Evolutionary conservation across 1,140 invertebrate species (phyloP).

Genomic region (Sycobia sp.): DNA sequence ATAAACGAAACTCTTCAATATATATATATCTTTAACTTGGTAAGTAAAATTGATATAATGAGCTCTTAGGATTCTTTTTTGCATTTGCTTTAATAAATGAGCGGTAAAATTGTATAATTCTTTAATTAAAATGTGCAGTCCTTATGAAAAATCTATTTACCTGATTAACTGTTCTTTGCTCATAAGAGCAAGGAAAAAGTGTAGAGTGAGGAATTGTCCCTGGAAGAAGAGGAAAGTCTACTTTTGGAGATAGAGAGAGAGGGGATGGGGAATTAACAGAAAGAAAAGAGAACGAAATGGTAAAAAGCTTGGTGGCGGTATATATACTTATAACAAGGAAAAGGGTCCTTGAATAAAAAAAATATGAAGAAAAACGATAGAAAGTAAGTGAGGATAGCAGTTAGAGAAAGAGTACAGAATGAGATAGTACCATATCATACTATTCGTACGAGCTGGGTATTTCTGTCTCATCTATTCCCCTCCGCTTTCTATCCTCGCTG

Average conservation of each 20-base stretch:
- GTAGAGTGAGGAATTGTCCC: conserved; percentile 11
- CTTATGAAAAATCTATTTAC: conserved; percentile 31
- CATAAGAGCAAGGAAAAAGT: conserved; percentile 5
- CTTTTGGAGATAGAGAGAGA: too few species aligned
- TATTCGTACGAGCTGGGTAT: too few species aligned
- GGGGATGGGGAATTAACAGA: neutral
- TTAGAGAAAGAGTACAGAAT: too few species aligned
- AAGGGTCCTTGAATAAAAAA: too few species aligned
- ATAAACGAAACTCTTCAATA: conserved; percentile 22
- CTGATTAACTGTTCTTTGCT: conserved; percentile 23
- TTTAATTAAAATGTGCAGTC: conserved; percentile 26
- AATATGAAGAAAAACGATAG: conserved; percentile 13
- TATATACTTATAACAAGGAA: too few species aligned
- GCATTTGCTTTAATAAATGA: conserved; percentile 22
- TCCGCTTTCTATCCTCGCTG: too few species aligned
- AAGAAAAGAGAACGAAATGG: conserved; percentile 8
- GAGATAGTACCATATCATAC: too few species aligned
- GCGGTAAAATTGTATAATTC: conserved; percentile 28
- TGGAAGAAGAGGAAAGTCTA: too few species aligned
- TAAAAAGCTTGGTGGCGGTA: too few species aligned
- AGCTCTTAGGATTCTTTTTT: neutral
- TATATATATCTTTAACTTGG: conserved; percentile 31
- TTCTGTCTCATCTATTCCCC: too few species aligned
- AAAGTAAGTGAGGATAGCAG: conserved; percentile 6
- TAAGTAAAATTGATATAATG: conserved; percentile 24